phyloP scores from a whole-genome alignment of 30 jellyfish, hydroid and myxozoan species.

The Turritopsis rubra region DNA sequence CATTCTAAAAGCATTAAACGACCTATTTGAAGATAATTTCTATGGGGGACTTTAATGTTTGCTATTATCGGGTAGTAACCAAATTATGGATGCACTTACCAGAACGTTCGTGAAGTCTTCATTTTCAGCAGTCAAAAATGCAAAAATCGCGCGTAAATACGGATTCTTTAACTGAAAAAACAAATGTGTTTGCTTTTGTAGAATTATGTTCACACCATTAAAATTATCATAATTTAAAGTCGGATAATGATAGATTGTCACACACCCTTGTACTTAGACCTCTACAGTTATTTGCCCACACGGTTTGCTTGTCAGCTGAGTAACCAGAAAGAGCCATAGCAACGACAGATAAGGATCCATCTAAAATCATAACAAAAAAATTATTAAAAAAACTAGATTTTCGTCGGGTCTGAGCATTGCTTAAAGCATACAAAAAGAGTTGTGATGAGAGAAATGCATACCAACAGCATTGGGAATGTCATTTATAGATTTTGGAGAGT shows the following conservation, averaged over 20 bases:
- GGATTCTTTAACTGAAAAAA: constrained; percentile 69
- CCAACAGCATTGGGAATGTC: background rate
- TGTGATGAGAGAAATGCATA: too few species aligned
- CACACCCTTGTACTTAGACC: constrained; percentile 67
- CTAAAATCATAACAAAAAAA: constrained; percentile 17
- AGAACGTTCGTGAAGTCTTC: constrained; percentile 53
- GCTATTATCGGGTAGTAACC: too few species aligned
- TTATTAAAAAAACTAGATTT: background rate
- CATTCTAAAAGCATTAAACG: too few species aligned
- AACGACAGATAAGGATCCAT: constrained; percentile 62
- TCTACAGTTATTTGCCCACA: constrained; percentile 80
- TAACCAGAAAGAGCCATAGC: constrained; percentile 97
- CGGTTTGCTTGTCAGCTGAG: constrained; percentile 46
- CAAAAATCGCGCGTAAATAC: constrained; percentile 81
- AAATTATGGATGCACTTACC: constrained; percentile 67
- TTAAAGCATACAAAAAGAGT: too few species aligned
- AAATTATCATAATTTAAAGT: too few species aligned
- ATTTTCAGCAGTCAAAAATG: constrained; percentile 80
- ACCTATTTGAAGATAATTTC: too few species aligned
- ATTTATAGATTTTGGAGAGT: background rate
- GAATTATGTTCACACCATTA: too few species aligned
- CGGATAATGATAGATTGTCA: too few species aligned
- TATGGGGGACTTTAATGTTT: too few species aligned
- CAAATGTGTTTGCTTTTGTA: background rate
- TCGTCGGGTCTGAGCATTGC: too few species aligned